Evolutionary conservation across 1,140 invertebrate species (phyloP), one percentile per base, ranked within the genome.

Genomic region (Ladona fulva): DNA sequence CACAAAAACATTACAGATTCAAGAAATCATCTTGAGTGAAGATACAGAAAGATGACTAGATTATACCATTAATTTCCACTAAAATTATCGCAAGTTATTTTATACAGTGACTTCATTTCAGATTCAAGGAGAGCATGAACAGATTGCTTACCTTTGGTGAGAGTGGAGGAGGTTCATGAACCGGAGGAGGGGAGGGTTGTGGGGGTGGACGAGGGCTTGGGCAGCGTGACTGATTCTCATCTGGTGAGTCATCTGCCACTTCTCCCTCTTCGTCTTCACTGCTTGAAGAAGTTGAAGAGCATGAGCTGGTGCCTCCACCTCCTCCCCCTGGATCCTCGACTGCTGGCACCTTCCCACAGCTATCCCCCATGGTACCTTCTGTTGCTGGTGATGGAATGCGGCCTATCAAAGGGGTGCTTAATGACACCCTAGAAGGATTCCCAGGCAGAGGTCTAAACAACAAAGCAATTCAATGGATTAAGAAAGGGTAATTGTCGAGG

Each of bases 251-350:
- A 66, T 66, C 52, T 6, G n/a, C n/a, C 52, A 66, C 52, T 12
- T 66, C 52, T 12, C 52, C 52, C 52, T 66, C 52, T 12, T 66
- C 52, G n/a, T 22, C n/a, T 66, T 16, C n/a, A 12, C 16, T 66
- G 12, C 52, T 19, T 66, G 52, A 66, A 16, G 52, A 66, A 19
- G 52, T 19, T 3, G 16, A 66, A 22, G 52, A 66, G n/a, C 52
- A 19, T 6, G 52, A 19, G 52, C 52, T 22, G 1, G 16, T 22
- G 14, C 52, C 73, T 83, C 82, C 24, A 83, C 84, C 74, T 85
- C 85, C 29, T 85, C 81, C 6, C 83, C 79, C 19, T 79, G 16
- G 16, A 80, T 77, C 29, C 83, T 83, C 5, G n/a, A 66, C 52
- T 66, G 52, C 52, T 6, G 52, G 52, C 52, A 66, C 52, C n/a